phyloP scores from a whole-genome alignment of 2,113 vertebrate species.

The Strix uralensis region DNA sequence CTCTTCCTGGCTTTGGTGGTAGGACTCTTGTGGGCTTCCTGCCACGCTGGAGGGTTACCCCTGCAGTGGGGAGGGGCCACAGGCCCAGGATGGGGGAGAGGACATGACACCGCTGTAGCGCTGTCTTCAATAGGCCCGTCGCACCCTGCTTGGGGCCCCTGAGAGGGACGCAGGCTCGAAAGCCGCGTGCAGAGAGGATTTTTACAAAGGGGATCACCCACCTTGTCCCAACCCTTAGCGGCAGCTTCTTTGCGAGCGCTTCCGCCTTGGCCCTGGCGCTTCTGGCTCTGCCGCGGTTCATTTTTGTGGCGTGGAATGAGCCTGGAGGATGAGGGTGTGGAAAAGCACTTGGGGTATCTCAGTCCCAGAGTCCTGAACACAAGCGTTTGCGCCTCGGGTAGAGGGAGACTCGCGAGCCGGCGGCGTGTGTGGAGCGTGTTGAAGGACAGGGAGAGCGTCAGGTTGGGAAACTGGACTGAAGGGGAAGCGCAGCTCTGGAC shows the following conservation, averaged over 20 bases:
- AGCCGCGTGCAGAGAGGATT: background rate
- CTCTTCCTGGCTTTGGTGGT: background rate
- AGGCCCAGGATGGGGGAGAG: background rate
- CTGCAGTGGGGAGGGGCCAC: too few relatives aligned
- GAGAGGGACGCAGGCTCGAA: fast-evolving
- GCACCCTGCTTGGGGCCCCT: background rate
- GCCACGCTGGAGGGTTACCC: background rate
- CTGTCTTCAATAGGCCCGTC: fast-evolving
- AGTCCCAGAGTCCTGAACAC: background rate
- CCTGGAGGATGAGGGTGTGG: background rate
- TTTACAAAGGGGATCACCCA: background rate
- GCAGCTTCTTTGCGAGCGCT: background rate
- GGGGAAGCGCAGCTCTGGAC: fast-evolving
- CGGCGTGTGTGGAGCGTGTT: fast-evolving
- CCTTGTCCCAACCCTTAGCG: background rate
- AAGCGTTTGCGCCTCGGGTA: fast-evolving
- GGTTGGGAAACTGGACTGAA: background rate
- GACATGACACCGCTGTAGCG: background rate
- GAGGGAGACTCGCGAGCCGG: background rate
- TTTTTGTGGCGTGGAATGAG: background rate
- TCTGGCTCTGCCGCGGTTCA: background rate
- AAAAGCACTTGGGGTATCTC: background rate
- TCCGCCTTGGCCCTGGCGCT: background rate
- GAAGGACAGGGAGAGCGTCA: background rate
- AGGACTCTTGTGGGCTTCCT: background rate